Conservation (phyloP, 2,888 invertebrate species). For the Lymantria monacha region DNA sequence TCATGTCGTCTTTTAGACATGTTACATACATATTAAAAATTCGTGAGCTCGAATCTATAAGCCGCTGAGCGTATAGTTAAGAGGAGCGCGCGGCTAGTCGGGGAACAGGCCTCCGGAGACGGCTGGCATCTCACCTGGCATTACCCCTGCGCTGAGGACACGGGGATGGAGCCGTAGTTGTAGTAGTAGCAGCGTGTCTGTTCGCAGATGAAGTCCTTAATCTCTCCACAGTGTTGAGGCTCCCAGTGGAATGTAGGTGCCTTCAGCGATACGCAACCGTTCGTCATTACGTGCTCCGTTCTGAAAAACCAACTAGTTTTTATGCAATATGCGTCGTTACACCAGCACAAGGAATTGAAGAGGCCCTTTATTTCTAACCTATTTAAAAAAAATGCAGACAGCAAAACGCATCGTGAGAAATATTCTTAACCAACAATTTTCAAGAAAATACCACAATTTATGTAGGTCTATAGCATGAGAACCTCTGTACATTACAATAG, state of each 20-base stretch:
- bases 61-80: slow-evolving; percentile 19
- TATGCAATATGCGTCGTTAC: slow-evolving; percentile 50
- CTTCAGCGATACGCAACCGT: slow-evolving; percentile 90
- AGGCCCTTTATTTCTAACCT: slow-evolving; percentile 32
- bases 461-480: slow-evolving; percentile 10
- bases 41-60: slow-evolving; percentile 15
- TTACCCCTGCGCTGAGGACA: slow-evolving; percentile 96
- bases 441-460: slow-evolving; percentile 24
- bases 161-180: slow-evolving; percentile 95
- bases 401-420: slow-evolving; percentile 44
- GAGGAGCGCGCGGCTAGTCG: slow-evolving; percentile 70
- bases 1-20: slow-evolving; percentile 54
- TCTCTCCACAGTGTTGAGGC: slow-evolving; percentile 90
- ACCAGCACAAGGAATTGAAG: slow-evolving; percentile 35
- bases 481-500: background rate
- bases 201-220: slow-evolving; percentile 94
- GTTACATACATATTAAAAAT: slow-evolving; percentile 22
- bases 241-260: slow-evolving; percentile 91
- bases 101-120: slow-evolving; percentile 80
- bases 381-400: slow-evolving; percentile 39
- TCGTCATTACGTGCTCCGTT: slow-evolving; percentile 80
- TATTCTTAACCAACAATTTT: slow-evolving; percentile 35
- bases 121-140: slow-evolving; percentile 88
- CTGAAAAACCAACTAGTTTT: slow-evolving; percentile 78
- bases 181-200: slow-evolving; percentile 95